Base-by-base conservation (phyloP, 2,113 vertebrate genomes). In the Butorides virescens region DNA sequence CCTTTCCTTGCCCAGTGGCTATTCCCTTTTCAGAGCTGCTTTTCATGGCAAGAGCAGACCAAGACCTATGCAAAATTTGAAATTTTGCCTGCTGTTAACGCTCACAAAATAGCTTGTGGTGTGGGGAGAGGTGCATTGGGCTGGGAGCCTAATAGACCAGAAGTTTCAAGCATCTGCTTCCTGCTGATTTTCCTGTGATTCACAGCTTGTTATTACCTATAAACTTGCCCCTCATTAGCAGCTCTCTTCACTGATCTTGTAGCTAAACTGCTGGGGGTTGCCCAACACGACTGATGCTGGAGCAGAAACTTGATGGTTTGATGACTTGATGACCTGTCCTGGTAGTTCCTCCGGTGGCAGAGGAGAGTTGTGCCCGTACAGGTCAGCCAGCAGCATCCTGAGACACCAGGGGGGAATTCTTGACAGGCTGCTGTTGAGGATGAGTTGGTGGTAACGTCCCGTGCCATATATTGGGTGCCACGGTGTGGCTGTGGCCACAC, bases 321-420 rank as follows among this genome's bases (percentile, higher is more conserved):
- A n/a, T n/a, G n/a, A n/a, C n/a, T n/a, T n/a, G n/a, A n/a, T n/a
- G n/a, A n/a, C n/a, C n/a, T n/a, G n/a, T n/a, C n/a, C n/a, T n/a
- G 0, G 34, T 4, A 4, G 15, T 47, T 70, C 42, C 36, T 58
- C 37, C 0, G 0, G 56, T 37, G 39, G 26, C 37, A 13, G n/a
- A 67, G 52, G 30, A 73, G 59, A 49, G n/a, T 16, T 37, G 63
- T 44, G 17, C 37, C 75, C 1, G 0, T 21, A 23, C 23, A 49
- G 56, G 52, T 37, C 85, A 61, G 74, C 11, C 18, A 34, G n/a
- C 37, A 66, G 79, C 2, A 2, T 20, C 32, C 50, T 34, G 44
- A 34, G 75, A 32, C 56, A 75, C 49, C 11, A 9, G 10, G 11
- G 15, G 15, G 27, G 10, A 46, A 34, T 50, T 66, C 39, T 11